Evolutionary conservation across 2,797 vertebrate genomes (phyloP).

Genomic region (Chrysocyon brachyurus): DNA sequence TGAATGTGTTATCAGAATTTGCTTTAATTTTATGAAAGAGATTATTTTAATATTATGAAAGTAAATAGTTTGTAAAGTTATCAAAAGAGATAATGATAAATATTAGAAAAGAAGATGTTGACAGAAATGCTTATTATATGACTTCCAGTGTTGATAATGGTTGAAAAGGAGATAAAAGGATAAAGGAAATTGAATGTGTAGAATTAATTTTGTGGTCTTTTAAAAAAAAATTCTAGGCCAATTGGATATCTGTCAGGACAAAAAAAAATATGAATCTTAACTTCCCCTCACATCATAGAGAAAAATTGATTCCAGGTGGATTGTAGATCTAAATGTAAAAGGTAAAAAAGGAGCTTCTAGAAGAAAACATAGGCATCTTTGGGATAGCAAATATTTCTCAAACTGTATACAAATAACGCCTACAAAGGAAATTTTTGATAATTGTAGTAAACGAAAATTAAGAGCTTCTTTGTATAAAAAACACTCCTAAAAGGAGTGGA

Average conservation of each 20-base stretch:
- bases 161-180: conserved; percentile 32
- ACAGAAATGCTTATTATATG: not conserved
- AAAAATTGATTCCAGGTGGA: not conserved
- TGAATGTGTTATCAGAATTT: conserved; percentile 1
- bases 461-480: not conserved
- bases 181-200: not conserved
- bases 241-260: not conserved
- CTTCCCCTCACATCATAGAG: not conserved
- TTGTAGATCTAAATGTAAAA: not conserved
- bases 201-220: not conserved
- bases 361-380: not conserved
- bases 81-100: not conserved
- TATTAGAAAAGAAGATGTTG: not conserved
- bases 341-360: not conserved
- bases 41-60: conserved; percentile 11
- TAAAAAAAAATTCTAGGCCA: not conserved
- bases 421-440: not conserved
- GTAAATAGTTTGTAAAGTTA: conserved; percentile 37
- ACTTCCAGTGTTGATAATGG: not conserved
- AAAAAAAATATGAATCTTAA: not conserved
- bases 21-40: conserved; percentile 42
- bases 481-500: not conserved
- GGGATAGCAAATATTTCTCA: conserved; percentile 31
- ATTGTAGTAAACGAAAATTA: conserved; percentile 4
- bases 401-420: not conserved